phyloP scores from a whole-genome alignment of 1,140 invertebrate genomes.

The Conopomorpha cramerella region DNA sequence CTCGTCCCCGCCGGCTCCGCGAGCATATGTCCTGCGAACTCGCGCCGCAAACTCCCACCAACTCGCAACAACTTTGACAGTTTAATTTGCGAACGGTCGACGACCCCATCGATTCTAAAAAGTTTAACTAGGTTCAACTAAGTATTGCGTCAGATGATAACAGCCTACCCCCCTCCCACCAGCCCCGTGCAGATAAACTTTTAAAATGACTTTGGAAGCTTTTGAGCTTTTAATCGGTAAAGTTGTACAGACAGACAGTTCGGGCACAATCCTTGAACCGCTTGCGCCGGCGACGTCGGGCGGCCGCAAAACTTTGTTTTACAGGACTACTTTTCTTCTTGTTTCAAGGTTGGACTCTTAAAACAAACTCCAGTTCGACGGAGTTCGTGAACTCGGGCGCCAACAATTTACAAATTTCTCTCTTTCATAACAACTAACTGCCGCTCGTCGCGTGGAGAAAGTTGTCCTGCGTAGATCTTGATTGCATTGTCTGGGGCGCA shows the following conservation, averaged over 20 bases:
- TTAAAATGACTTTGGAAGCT: conserved; percentile 64
- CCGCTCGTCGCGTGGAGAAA: conserved; percentile 55
- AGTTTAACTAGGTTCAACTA: conserved; percentile 56
- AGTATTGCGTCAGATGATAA: conserved; percentile 52
- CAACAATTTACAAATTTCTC: conserved; percentile 65
- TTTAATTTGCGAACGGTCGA: conserved; percentile 37
- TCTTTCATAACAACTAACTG: conserved; percentile 64
- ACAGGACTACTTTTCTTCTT: conserved; percentile 64
- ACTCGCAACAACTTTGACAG: conserved; percentile 36
- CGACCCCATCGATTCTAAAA: conserved; percentile 49
- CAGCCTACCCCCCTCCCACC: conserved; percentile 30
- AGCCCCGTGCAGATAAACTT: conserved; percentile 60
- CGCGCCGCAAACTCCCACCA: conserved; percentile 13
- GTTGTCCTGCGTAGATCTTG: conserved; percentile 60
- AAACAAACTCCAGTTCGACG: conserved; percentile 62
- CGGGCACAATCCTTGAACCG: conserved; percentile 62
- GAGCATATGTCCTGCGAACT: conserved; percentile 33
- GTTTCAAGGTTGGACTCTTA: conserved; percentile 64
- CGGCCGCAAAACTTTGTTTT: conserved; percentile 63
- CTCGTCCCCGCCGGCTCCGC: conserved; percentile 22
- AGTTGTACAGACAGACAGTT: conserved; percentile 63
- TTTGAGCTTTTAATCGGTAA: conserved; percentile 65
- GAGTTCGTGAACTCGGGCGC: conserved; percentile 61
- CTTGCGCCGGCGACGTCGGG: conserved; percentile 59
- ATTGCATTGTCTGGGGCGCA: conserved; percentile 57